Percentiles rank a stretch among this genome's conserved stretches.
Conservation (phyloP, 2,888 invertebrate genomes). For the Drosophila tanythrix region DNA sequence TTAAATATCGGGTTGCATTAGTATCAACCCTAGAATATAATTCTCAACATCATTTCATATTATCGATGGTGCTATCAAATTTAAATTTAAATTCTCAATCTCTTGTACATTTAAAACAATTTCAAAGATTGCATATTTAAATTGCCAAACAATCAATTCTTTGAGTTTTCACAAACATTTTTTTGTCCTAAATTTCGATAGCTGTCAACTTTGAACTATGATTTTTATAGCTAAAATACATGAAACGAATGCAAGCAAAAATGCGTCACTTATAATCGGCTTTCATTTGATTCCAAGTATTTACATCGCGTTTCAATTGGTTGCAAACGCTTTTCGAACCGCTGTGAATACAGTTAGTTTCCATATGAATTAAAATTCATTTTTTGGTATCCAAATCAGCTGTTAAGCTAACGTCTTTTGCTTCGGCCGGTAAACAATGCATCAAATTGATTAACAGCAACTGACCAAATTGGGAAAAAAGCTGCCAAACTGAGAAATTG, state of each 20-base stretch:
- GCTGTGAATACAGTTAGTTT: constrained; percentile 15
- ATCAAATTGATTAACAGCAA: constrained; percentile 44
- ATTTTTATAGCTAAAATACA: background rate
- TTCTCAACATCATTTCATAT: background rate
- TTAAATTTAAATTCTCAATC: no score
- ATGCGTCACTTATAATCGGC: background rate
- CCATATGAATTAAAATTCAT: constrained; percentile 13
- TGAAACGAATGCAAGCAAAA: background rate
- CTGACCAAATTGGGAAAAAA: constrained; percentile 8
- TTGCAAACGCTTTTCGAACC: constrained; percentile 18
- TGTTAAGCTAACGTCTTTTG: constrained; percentile 4
- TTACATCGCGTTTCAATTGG: constrained; percentile 2
- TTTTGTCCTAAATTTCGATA: background rate
- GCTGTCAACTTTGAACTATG: background rate
- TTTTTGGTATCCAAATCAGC: constrained; percentile 26
- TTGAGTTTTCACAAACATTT: background rate
- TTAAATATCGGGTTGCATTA: constrained; percentile 10
- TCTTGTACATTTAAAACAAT: background rate
- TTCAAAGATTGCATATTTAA: background rate
- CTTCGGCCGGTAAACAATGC: constrained; percentile 34
- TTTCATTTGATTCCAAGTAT: background rate
- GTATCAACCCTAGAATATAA: background rate
- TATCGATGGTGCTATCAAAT: background rate
- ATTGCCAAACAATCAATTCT: background rate
- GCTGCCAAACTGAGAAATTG: constrained; percentile 30